Conservation (phyloP, 64 coral and sea anemone genomes). For the Catalaphyllia jardinei region DNA sequence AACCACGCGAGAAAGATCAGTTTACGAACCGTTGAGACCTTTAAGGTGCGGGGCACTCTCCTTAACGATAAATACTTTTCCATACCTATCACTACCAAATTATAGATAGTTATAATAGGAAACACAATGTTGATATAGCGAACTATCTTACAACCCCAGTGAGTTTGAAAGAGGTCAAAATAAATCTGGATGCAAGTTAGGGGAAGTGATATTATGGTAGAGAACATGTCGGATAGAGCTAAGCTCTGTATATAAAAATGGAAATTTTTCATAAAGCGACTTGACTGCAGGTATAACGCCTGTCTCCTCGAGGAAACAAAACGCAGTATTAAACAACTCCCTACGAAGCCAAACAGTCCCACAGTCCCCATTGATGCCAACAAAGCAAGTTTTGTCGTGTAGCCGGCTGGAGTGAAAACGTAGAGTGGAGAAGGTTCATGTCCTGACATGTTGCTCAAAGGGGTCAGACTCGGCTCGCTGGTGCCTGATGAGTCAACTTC, state of each 20-base stretch:
- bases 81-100: not conserved
- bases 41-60: not conserved
- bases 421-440: not conserved
- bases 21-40: not conserved
- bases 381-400: not conserved
- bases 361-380: not conserved
- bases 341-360: not conserved
- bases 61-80: not conserved
- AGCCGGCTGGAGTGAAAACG: not conserved
- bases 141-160: not conserved
- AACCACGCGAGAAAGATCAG: not conserved
- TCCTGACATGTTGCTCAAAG: not conserved
- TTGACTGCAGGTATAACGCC: not conserved
- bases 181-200: not conserved
- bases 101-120: not conserved
- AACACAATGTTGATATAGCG: slow-evolving; percentile 13
- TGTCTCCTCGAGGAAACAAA: not conserved
- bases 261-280: not conserved
- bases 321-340: not conserved
- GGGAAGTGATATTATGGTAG: not conserved
- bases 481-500: too few species aligned
- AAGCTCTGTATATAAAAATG: not conserved
- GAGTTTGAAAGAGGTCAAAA: not conserved
- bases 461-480: not conserved
- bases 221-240: not conserved